Base-by-base conservation (phyloP, 2,113 vertebrate genomes). In the Sorex araneus region DNA sequence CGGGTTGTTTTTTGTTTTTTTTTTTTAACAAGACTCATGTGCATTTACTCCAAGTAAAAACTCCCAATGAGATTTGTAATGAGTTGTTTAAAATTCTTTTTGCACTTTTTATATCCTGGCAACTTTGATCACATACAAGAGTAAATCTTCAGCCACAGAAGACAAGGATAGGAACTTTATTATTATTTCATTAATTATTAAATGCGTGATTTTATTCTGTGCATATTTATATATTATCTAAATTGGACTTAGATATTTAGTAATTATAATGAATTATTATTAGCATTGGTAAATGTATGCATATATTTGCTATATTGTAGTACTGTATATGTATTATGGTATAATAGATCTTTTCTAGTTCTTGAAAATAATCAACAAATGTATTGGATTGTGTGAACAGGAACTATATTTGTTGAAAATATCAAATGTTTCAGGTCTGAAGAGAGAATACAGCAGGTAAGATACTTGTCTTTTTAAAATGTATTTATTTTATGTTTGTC, bases 1-100 rank as follows among this genome's bases (percentile, higher is more conserved):
- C 10, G 40, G 3, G 40, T 40, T 89, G 87, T 92, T n/a, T n/a
- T n/a, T n/a, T n/a, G n/a, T n/a, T n/a, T n/a, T n/a, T n/a, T n/a
- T n/a, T n/a, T n/a, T n/a, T 47, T 89, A 18, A 75, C 32, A 96
- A 78, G 64, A 82, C 4, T 60, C 47, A 85, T 75, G 69, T 57
- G 21, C 23, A 89, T 90, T 92, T 84, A 71, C 43, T 87, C 69
- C 60, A 13, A 80, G 87, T 77, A 87, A 91, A 92, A 69, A 4
- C 8, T 82, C 90, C 74, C 93, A 70, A 71, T 60, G 47, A 84
- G 25, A 75, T 36, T 90, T 82, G 60, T 19, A 79, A 90, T 74
- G 0, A 71, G n/a, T 93, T 84, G 45, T 18, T 94, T 84, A 85
- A 19, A 85, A 88, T 88, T 85, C 8, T 75, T 91, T 18, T 40